Percentiles rank a stretch among this genome's conserved stretches.
Conservation (phyloP, 53 echinoderm and acorn worm genomes). For the Echinarachnius parma region DNA sequence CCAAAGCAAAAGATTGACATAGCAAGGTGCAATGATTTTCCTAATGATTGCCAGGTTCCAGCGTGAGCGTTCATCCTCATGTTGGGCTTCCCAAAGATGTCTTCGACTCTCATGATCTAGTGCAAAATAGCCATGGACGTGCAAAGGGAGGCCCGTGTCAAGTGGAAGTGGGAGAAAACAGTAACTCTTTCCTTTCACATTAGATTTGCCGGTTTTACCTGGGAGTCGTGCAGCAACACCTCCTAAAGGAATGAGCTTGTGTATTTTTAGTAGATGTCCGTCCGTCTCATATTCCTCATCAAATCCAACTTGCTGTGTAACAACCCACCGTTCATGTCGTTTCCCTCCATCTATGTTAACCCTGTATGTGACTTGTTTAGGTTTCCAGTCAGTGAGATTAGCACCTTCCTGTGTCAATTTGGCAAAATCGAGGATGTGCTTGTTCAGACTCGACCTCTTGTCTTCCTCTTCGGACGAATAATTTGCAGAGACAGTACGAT, state of each 20-base stretch:
- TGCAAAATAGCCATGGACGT: constrained; percentile 70
- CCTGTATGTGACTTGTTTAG: constrained; percentile 8
- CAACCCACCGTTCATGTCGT: constrained; percentile 59
- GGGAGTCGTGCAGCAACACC: constrained; percentile 73
- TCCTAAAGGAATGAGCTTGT: constrained; percentile 66
- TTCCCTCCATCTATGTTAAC: constrained; percentile 7
- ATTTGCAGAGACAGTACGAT: constrained; percentile 46
- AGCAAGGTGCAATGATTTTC: constrained; percentile 61
- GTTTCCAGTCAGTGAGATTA: not conserved
- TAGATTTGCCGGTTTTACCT: too few relatives aligned
- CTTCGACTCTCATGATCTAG: constrained; percentile 70
- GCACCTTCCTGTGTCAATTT: too few relatives aligned
- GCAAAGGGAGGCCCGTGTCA: constrained; percentile 53
- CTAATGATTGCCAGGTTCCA: constrained; percentile 61
- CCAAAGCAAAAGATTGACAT: constrained; percentile 42
- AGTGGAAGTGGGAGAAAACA: constrained; percentile 90
- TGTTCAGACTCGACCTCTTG: too few relatives aligned
- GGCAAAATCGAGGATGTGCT: too few relatives aligned
- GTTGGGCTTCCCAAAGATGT: constrained; percentile 57
- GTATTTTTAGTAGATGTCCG: not conserved
- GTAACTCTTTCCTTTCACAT: constrained; percentile 67
- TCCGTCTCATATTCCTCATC: not conserved
- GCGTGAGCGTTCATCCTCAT: constrained; percentile 25
- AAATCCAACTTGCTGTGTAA: constrained; percentile 70
- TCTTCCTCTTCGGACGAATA: too few relatives aligned